These are phyloP conservation scores for Cactoblastis cactorum DNA, from an alignment of 2,888 invertebrate genomes.

Conservation along the genomic window DNA sequence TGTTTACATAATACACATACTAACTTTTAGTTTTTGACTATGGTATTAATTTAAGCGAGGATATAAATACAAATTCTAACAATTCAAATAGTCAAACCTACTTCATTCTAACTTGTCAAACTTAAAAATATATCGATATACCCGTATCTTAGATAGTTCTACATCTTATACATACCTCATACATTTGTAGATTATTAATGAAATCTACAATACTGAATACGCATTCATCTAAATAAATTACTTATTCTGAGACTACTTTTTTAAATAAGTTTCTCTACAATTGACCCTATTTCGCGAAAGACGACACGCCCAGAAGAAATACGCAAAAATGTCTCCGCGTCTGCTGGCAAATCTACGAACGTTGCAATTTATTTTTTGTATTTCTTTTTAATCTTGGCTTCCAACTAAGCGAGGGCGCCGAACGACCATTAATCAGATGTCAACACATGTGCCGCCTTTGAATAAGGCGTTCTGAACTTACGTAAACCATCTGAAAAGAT, in stretches of 20 bases:
- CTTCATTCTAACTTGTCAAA: too few species aligned
- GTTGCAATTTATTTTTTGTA: slow-evolving; percentile 26
- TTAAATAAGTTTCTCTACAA: not conserved
- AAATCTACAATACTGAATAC: too few species aligned
- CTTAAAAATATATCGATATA: too few species aligned
- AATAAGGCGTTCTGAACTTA: slow-evolving; percentile 39
- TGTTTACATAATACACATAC: too few species aligned
- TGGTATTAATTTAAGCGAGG: too few species aligned
- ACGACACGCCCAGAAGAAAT: not conserved
- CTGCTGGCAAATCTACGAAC: slow-evolving; percentile 21
- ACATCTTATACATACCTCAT: too few species aligned
- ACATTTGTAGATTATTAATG: too few species aligned
- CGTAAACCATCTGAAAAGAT: slow-evolving; percentile 39
- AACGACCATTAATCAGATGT: slow-evolving; percentile 55
- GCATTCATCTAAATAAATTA: too few species aligned
- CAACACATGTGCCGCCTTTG: slow-evolving; percentile 45
- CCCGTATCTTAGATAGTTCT: too few species aligned
- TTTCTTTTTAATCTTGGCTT: slow-evolving; percentile 36
- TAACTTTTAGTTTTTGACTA: too few species aligned
- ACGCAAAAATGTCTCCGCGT: slow-evolving; percentile 11
- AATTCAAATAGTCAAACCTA: too few species aligned
- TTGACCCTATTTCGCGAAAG: not conserved
- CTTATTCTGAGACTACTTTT: not conserved
- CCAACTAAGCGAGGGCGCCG: slow-evolving; percentile 29
- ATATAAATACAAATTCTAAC: too few species aligned